Base-by-base conservation (phyloP, 2,113 vertebrate genomes). In the Myrmecobius fasciatus region DNA sequence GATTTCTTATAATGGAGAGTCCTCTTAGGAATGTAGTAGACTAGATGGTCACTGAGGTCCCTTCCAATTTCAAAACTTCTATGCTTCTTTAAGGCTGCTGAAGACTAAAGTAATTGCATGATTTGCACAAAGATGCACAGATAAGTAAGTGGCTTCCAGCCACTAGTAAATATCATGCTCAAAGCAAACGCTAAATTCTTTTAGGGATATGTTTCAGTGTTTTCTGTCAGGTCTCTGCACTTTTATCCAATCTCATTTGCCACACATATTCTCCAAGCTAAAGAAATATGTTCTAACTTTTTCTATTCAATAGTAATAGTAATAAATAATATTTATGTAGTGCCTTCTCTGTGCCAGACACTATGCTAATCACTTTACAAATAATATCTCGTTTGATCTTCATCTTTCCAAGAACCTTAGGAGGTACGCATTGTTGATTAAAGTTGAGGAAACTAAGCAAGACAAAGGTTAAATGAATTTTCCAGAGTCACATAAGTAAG, bases 161-260 rank as follows among this genome's bases (percentile, higher is more conserved):
- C 67, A 24, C 8, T 22, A 83, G 67, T 43, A 83, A 83, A 43
- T n/a, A 14, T 24, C 67, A 83, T 83, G 52, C 3, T 6, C 89
- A 46, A 96, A 1, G 89, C 36, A 93, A 67, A 89, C 53, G 94
- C 52, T 60, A 83, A 91, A n/a, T 92, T 93, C 31, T 95, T 52
- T n/a, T 89, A 31, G 9, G 31, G 52, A 25, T 90, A 52, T 94
- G 91, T 83, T 47, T 92, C 91, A 54, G 2, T 56, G 89, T 52
- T 47, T 96, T 83, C 91, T 75, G 53, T 48, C 52, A 92, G 22
- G 11, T 48, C 28, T 91, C 49, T 54, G 17, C 3, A 24, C 49
- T 2, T 89, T 52, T 9, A 0, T 49, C 83, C 28, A 36, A 17
- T 95, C 88, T 67, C 36, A 46, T 25, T 92, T 95, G 31, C 25